A percentile compares a stretch with the other conserved stretches of the same genome.
Evolutionary conservation across 1,140 invertebrate genomes (phyloP).

Genomic region (Trypoxylus dichotomus): DNA sequence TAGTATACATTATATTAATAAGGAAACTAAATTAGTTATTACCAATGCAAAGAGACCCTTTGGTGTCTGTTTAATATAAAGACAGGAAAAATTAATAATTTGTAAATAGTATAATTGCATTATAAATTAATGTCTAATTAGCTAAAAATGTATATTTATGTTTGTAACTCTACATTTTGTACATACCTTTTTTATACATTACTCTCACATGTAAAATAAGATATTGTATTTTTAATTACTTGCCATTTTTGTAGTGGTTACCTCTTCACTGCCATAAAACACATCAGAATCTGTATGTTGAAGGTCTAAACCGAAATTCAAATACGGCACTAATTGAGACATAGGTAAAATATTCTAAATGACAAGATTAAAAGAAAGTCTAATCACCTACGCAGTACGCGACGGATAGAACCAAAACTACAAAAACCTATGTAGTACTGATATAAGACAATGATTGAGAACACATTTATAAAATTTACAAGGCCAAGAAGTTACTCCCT

Average conservation of each 20-base stretch:
- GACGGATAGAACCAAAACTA: background rate
- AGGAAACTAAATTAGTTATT: too few species aligned
- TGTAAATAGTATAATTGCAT: too few species aligned
- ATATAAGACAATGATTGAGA: background rate
- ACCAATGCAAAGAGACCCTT: too few species aligned
- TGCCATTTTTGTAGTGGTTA: background rate
- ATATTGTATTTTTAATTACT: background rate
- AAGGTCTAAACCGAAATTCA: background rate
- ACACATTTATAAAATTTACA: background rate
- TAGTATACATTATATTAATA: too few species aligned
- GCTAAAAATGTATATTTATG: too few species aligned
- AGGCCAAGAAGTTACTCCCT: background rate
- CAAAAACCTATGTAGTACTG: background rate
- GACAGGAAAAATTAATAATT: too few species aligned
- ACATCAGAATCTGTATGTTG: background rate
- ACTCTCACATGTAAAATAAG: too few species aligned
- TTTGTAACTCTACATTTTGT: too few species aligned
- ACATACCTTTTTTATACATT: too few species aligned
- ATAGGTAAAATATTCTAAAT: background rate
- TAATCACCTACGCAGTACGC: background rate
- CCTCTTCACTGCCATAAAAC: background rate
- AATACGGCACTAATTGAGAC: background rate
- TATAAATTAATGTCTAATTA: too few species aligned
- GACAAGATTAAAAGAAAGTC: background rate
- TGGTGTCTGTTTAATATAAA: too few species aligned